Conservation (phyloP, 1,140 invertebrate genomes). For the Dolichoris vasculosae region DNA sequence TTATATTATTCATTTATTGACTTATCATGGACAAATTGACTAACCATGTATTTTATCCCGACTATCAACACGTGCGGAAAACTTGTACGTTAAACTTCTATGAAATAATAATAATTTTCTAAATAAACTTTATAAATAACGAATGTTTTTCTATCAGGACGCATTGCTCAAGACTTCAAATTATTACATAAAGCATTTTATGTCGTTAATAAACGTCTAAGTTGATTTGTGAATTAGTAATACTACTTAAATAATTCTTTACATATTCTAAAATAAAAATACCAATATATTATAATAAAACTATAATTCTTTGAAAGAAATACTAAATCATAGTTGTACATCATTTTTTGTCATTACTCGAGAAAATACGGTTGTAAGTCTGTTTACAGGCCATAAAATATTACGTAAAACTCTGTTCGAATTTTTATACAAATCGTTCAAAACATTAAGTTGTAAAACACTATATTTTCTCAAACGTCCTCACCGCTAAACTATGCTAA, state of each 20-base stretch:
- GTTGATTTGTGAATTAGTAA: constrained; percentile 21
- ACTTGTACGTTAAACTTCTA: not conserved
- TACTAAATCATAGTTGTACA: constrained; percentile 24
- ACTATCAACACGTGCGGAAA: not conserved
- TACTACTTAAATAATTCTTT: not conserved
- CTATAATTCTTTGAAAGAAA: constrained; percentile 13
- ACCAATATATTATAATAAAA: constrained; percentile 17
- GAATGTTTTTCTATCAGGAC: not conserved
- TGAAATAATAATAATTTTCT: not conserved
- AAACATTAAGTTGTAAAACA: constrained; percentile 16
- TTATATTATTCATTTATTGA: no score
- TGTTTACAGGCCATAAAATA: constrained; percentile 15
- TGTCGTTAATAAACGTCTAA: not conserved
- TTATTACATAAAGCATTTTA: not conserved
- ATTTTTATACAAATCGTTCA: constrained; percentile 27
- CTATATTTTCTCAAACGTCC: not conserved
- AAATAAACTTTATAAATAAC: not conserved
- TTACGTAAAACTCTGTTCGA: constrained; percentile 19
- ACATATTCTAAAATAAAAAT: not conserved
- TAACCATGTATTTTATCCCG: not conserved
- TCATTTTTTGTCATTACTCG: constrained; percentile 5
- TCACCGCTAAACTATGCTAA: constrained; percentile 9
- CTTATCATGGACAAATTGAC: no score
- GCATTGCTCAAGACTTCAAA: not conserved
- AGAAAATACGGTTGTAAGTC: constrained; percentile 29